These are phyloP conservation scores for Oryzias sinensis DNA, from an alignment of 2,797 vertebrate species.

Conservation along the genomic window DNA sequence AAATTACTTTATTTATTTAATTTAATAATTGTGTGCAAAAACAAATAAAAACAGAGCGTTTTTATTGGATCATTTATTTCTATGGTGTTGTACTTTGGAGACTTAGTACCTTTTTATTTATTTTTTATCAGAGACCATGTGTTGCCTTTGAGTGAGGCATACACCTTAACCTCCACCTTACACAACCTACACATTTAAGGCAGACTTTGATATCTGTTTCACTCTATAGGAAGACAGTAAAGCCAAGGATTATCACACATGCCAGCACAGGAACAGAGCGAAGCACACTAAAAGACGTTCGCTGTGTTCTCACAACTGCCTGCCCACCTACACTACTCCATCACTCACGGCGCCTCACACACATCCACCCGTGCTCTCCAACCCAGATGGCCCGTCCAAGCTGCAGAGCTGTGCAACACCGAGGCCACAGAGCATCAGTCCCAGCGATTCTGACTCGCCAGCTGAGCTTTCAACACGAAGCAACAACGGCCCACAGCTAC, in stretches of 20 bases:
- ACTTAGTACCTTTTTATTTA: no score
- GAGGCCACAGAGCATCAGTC: constrained; percentile 63
- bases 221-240: no score
- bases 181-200: no score
- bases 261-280: constrained; percentile 8
- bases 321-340: constrained; percentile 16
- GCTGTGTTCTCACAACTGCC: constrained; percentile 6
- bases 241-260: neutral
- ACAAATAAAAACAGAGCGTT: no score
- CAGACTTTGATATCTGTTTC: no score
- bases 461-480: constrained; percentile 74
- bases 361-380: constrained; percentile 10
- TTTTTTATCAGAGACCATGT: no score
- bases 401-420: constrained; percentile 60
- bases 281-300: constrained; percentile 8
- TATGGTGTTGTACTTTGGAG: no score
- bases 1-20: no score
- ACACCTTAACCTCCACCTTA: no score
- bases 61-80: no score
- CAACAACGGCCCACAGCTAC: constrained; percentile 60
- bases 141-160: no score
- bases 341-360: constrained; percentile 18
- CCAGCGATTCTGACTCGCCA: constrained; percentile 64
- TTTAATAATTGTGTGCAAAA: no score
- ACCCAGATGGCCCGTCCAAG: constrained; percentile 55